Percentiles rank a stretch among this genome's conserved stretches.
phyloP scores from a whole-genome alignment of 2,888 invertebrate species.

The Drosophila quinaria region DNA sequence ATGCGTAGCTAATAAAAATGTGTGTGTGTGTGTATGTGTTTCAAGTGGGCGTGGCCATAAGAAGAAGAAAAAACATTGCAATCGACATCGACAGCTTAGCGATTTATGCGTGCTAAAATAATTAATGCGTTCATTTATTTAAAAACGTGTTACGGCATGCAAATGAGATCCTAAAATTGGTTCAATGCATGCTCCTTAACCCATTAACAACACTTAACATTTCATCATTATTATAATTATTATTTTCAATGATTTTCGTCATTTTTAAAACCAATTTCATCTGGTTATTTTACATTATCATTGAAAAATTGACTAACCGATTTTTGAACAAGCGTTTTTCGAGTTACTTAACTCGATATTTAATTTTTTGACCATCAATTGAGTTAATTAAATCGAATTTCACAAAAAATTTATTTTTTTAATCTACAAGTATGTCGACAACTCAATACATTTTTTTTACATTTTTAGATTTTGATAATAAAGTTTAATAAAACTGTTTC shows the following conservation, averaged over 20 bases:
- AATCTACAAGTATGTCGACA: too few species aligned
- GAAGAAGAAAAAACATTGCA: conserved; percentile 36
- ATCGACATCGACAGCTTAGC: conserved; percentile 68
- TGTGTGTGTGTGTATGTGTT: conserved; percentile 2
- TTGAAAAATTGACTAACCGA: too few species aligned
- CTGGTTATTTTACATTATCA: too few species aligned
- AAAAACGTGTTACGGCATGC: conserved; percentile 76
- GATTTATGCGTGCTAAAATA: conserved; percentile 73
- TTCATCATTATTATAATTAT: neutral
- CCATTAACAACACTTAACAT: conserved; percentile 32
- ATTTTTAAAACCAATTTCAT: too few species aligned
- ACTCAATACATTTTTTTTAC: too few species aligned
- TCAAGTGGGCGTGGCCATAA: conserved; percentile 17
- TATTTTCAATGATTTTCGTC: neutral
- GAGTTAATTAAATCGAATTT: too few species aligned
- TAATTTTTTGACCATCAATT: too few species aligned
- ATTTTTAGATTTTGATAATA: too few species aligned
- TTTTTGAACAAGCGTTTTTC: too few species aligned
- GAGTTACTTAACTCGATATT: too few species aligned
- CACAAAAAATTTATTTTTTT: too few species aligned
- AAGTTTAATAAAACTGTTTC: too few species aligned
- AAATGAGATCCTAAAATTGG: conserved; percentile 55
- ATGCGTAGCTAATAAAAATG: conserved; percentile 79
- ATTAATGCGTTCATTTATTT: conserved; percentile 79
- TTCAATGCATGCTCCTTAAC: conserved; percentile 49